These are phyloP conservation scores for Thera britannica DNA, from an alignment of 2,888 invertebrate species.

Conservation along the genomic window DNA sequence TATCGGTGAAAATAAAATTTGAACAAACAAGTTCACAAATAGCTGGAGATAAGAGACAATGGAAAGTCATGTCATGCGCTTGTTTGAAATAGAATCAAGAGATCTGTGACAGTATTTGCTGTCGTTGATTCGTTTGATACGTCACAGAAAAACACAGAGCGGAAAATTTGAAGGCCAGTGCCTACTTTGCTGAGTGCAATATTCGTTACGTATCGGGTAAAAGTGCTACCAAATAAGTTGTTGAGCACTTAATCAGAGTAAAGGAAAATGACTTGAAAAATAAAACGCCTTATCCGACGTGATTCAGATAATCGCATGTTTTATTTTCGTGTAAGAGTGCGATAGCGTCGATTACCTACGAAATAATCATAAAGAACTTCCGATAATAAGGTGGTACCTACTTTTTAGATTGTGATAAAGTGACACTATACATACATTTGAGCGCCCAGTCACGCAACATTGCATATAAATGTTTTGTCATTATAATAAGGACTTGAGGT, in stretches of 20 bases:
- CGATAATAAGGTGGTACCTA: slow-evolving; percentile 30
- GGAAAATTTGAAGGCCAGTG: slow-evolving; percentile 34
- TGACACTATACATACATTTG: slow-evolving; percentile 28
- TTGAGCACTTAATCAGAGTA: slow-evolving; percentile 1
- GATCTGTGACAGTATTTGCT: slow-evolving; percentile 45
- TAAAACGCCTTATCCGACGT: slow-evolving; percentile 4
- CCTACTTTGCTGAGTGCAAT: neutral
- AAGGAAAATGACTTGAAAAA: neutral
- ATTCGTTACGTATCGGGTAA: neutral
- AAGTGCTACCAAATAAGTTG: neutral
- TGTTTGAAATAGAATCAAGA: slow-evolving; percentile 52
- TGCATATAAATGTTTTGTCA: slow-evolving; percentile 24
- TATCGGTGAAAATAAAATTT: slow-evolving; percentile 50
- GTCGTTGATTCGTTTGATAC: slow-evolving; percentile 44
- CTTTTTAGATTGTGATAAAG: slow-evolving; percentile 24
- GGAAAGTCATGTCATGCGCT: slow-evolving; percentile 50
- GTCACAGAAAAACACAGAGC: slow-evolving; percentile 53
- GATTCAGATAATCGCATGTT: slow-evolving; percentile 27
- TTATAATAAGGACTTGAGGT: slow-evolving; percentile 13
- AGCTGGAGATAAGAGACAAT: slow-evolving; percentile 49
- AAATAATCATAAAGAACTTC: slow-evolving; percentile 31
- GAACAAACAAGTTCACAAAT: slow-evolving; percentile 45
- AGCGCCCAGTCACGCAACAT: slow-evolving; percentile 35
- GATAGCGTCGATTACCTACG: slow-evolving; percentile 30
- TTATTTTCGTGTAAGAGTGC: slow-evolving; percentile 19